phyloP scores from a whole-genome alignment of 2,113 vertebrate genomes.

The Hucho hucho region DNA sequence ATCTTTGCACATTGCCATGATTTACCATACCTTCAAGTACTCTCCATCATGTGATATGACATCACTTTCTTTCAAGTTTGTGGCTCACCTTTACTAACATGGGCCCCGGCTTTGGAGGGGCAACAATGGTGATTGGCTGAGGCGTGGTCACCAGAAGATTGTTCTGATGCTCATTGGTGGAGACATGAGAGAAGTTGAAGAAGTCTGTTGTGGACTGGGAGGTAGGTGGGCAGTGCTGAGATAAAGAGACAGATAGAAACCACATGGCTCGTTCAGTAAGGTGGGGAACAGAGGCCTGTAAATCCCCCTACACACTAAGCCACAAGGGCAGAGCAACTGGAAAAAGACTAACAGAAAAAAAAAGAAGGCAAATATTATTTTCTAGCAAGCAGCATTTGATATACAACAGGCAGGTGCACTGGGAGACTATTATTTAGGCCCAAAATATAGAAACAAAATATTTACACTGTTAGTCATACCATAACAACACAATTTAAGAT shows the following conservation, averaged over 20 bases:
- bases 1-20: too few relatives aligned
- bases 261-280: conserved; percentile 20
- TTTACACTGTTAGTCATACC: background rate
- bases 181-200: conserved; percentile 67
- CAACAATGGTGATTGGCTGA: conserved; percentile 58
- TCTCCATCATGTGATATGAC: background rate
- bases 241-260: conserved; percentile 41
- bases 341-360: conserved; percentile 7
- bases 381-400: background rate
- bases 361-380: background rate
- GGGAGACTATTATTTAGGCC: background rate
- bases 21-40: too few relatives aligned
- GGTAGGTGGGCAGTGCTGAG: conserved; percentile 77
- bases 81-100: conserved; percentile 85
- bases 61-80: background rate
- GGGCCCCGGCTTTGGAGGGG: conserved; percentile 76
- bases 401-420: background rate
- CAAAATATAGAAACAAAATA: background rate
- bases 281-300: conserved; percentile 26
- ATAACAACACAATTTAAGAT: background rate
- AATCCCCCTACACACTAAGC: conserved; percentile 27
- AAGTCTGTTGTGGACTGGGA: conserved; percentile 75
- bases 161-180: conserved; percentile 61
- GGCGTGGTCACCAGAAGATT: conserved; percentile 56
- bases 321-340: conserved; percentile 11